Base-by-base conservation (phyloP, 2,113 vertebrate genomes). In the Gila orcuttii region DNA sequence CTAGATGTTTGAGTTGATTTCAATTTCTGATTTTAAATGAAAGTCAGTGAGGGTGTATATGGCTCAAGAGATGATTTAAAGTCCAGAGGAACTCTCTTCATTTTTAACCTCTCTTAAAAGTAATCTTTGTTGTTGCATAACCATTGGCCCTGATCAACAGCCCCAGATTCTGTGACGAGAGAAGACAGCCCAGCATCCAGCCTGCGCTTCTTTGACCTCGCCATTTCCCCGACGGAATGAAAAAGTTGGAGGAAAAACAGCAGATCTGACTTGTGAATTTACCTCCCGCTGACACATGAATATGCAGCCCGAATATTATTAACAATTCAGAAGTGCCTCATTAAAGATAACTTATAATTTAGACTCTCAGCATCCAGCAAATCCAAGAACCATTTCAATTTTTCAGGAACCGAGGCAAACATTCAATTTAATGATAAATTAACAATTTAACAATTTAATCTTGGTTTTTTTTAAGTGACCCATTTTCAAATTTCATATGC, bases 221-320 rank as follows among this genome's bases (percentile, higher is more conserved):
- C 85, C 50, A 21, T 78, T 21, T 64, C 64, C 81, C 59, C 4
- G 28, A 62, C 45, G 62, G 33, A 31, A 76, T 78, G 80, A 13
- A 71, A 28, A 79, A 77, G 81, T 86, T 57, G 62, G 39, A 68
- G 33, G 45, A 79, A 79, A 79, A 66, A 73, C 80, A 79, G 47
- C 82, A 39, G 81, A 81, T 84, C 84, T 80, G 80, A 55, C 42
- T 74, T 73, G 31, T 57, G 68, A 36, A 17, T 77, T 79, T 21
- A 59, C 64, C 10, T 79, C 80, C 87, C n/a, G 87, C 87, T 86
- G 87, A 66, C 80, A 66, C 78, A 36, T 86, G 76, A 88, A 86
- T 86, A 86, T 86, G 84, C 85, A 86, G 80, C 74, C 47, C 23
- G 60, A 79, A 86, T 82, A 86, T 86, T 80, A 86, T 80, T 86